phyloP scores from a whole-genome alignment of 2,888 invertebrate genomes.

The Ophioninae sp. region DNA sequence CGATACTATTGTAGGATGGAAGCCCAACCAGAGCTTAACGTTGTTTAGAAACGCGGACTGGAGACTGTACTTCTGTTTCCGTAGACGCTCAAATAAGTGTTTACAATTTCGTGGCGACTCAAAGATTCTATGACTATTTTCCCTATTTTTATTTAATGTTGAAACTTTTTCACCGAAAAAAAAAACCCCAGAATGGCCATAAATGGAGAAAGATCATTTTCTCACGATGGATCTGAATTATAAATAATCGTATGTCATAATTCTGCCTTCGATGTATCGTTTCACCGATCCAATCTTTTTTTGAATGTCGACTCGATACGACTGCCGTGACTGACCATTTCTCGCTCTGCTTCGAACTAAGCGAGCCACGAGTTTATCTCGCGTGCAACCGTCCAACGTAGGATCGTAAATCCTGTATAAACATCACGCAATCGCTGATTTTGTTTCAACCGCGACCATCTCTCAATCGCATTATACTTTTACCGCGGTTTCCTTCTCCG shows the following conservation, averaged over 20 bases:
- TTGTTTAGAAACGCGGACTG: too few species aligned
- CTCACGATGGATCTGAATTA: slow-evolving; percentile 31
- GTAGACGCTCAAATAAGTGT: too few species aligned
- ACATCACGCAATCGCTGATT: slow-evolving; percentile 26
- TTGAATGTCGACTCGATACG: slow-evolving; percentile 21
- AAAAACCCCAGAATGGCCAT: background rate
- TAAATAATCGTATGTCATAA: slow-evolving; percentile 39
- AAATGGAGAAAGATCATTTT: background rate
- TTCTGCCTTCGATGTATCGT: background rate
- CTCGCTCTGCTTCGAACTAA: slow-evolving; percentile 32
- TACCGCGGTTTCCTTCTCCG: too few species aligned
- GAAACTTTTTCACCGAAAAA: slow-evolving; percentile 3
- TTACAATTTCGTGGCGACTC: too few species aligned
- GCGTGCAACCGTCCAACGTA: slow-evolving; percentile 31
- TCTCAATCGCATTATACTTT: too few species aligned
- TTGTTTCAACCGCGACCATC: too few species aligned
- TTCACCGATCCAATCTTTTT: slow-evolving; percentile 22
- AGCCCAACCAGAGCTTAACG: too few species aligned
- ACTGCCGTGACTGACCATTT: slow-evolving; percentile 53
- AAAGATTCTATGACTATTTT: too few species aligned
- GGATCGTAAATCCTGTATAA: slow-evolving; percentile 13
- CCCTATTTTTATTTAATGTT: background rate
- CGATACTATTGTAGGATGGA: too few species aligned
- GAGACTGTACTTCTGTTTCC: too few species aligned
- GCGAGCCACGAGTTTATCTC: slow-evolving; percentile 28